These are phyloP conservation scores for Theropithecus gelada DNA, from an alignment of 2,113 vertebrate genomes.

Conservation along the genomic window DNA sequence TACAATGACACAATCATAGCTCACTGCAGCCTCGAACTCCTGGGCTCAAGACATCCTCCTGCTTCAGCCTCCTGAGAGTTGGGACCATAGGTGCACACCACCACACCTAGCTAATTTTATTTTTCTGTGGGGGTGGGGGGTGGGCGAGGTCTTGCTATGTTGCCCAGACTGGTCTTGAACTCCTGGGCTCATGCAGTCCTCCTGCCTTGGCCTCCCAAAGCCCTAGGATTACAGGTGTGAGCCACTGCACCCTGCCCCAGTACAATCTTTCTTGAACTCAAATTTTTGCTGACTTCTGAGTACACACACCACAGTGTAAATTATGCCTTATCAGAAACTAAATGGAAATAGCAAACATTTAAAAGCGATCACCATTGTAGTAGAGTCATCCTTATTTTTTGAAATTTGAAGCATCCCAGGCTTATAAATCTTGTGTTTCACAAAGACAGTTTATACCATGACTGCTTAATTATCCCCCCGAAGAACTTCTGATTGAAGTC, in stretches of 20 bases:
- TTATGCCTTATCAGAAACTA: conserved; percentile 38
- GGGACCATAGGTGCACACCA: neutral
- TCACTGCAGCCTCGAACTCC: neutral
- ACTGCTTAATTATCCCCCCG: neutral
- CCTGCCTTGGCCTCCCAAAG: neutral
- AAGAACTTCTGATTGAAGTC: neutral
- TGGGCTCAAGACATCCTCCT: neutral
- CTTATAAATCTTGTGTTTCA: conserved; percentile 17
- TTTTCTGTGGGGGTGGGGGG: fast-evolving
- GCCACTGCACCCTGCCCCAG: neutral
- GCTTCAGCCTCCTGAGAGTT: neutral
- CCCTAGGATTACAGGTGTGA: neutral
- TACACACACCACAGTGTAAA: neutral
- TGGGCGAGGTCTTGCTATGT: neutral
- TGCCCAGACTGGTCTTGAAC: neutral
- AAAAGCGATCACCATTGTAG: neutral
- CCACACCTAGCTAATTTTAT: neutral
- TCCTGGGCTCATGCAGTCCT: neutral
- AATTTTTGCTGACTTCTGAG: neutral
- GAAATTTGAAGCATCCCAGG: neutral
- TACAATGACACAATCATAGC: neutral
- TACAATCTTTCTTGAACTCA: neutral
- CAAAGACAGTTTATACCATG: neutral
- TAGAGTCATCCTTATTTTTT: neutral
- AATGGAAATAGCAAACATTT: conserved; percentile 1